phyloP scores from a whole-genome alignment of 2,797 vertebrate species.

The Sardinella longiceps region DNA sequence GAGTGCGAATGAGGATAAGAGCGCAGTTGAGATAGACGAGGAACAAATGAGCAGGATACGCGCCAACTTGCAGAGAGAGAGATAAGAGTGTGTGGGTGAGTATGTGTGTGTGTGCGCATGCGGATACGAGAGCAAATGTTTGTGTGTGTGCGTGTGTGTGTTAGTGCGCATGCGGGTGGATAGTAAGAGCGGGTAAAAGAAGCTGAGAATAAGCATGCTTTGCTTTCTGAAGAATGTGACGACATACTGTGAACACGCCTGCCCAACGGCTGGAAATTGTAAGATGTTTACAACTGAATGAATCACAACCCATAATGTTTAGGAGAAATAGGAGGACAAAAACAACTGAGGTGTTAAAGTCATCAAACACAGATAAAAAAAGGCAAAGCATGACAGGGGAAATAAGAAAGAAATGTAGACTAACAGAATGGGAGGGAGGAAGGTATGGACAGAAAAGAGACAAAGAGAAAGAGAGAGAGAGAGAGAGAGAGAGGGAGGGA shows the following conservation, averaged over 20 bases:
- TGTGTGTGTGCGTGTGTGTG: not conserved
- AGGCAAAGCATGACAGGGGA: not conserved
- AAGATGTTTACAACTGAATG: not conserved
- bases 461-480: not conserved
- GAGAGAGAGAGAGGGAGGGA: not conserved
- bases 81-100: slow-evolving; percentile 49
- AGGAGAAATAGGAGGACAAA: not conserved
- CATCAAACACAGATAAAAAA: not conserved
- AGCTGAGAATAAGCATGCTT: slow-evolving; percentile 21
- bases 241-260: not conserved
- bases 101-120: slow-evolving; percentile 45
- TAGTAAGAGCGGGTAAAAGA: not conserved
- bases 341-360: not conserved
- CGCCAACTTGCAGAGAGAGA: slow-evolving; percentile 40
- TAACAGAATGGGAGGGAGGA: not conserved
- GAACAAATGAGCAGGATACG: slow-evolving; percentile 53
- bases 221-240: not conserved
- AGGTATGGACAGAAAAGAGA: not conserved
- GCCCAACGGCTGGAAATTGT: not conserved
- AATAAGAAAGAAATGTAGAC: not conserved
- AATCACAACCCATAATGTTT: not conserved
- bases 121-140: not conserved
- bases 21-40: slow-evolving; percentile 45
- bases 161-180: not conserved
- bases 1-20: slow-evolving; percentile 34